These are phyloP conservation scores for Manis javanica DNA, from an alignment of 2,797 vertebrate species.

Conservation along the genomic window DNA sequence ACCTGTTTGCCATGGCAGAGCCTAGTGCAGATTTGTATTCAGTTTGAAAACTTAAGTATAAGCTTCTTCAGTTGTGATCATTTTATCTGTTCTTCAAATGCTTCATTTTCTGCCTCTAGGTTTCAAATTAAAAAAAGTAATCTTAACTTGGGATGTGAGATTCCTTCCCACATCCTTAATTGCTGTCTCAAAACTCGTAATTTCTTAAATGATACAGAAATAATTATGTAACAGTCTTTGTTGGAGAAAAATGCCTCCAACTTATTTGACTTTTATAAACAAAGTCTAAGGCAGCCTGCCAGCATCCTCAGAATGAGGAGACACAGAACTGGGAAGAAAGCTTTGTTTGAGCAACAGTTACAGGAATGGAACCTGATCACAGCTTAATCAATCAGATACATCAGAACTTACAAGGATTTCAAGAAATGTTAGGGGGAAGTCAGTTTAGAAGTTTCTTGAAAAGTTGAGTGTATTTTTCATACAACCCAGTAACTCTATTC, in stretches of 20 bases:
- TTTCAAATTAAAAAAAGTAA: slow-evolving; percentile 15
- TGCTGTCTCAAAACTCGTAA: neutral
- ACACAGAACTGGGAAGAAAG: neutral
- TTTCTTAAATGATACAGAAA: slow-evolving; percentile 12
- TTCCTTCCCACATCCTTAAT: neutral
- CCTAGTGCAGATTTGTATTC: neutral
- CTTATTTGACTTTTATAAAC: slow-evolving; percentile 24
- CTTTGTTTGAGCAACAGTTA: neutral
- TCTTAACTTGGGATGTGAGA: slow-evolving; percentile 19
- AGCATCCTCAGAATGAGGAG: neutral
- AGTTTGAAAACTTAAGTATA: slow-evolving; percentile 31
- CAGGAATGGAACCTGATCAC: neutral
- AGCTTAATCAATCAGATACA: neutral
- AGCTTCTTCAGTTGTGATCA: neutral
- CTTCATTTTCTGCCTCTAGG: neutral
- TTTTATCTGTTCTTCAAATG: neutral
- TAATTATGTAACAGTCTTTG: slow-evolving; percentile 1
- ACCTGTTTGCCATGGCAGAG: neutral
- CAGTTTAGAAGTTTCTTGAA: neutral
- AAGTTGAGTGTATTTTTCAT: neutral
- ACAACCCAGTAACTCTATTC: neutral
- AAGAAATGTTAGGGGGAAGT: neutral
- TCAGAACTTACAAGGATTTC: neutral
- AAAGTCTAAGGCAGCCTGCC: neutral
- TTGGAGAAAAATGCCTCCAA: neutral